Conservation (phyloP, 2,113 vertebrate species). For the Orycteropus afer region DNA sequence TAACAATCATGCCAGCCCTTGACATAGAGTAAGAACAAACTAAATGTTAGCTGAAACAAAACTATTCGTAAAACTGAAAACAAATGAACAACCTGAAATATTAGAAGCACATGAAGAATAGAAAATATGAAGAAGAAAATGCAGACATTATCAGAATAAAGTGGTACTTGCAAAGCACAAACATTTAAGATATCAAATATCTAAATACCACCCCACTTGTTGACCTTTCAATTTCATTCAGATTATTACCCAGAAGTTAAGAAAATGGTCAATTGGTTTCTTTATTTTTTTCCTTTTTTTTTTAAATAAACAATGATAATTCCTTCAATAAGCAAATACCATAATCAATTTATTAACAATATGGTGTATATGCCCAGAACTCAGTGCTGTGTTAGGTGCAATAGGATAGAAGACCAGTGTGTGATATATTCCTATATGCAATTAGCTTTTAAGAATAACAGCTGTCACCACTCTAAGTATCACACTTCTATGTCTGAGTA, state of each 20-base stretch:
- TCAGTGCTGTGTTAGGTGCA: background rate
- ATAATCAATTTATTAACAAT: background rate
- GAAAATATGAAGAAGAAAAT: background rate
- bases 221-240: background rate
- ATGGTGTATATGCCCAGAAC: background rate
- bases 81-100: background rate
- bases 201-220: background rate
- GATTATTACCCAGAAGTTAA: background rate
- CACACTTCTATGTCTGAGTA: background rate
- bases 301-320: background rate
- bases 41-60: background rate
- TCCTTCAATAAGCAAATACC: background rate
- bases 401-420: background rate
- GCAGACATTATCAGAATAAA: background rate
- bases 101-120: too few species aligned
- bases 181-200: background rate
- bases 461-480: background rate
- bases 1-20: background rate
- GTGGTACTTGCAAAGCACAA: background rate
- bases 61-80: background rate
- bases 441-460: background rate
- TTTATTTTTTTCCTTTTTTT: background rate
- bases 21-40: background rate
- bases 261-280: background rate
- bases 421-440: background rate